A percentile compares a stretch with the other conserved stretches of the same genome.
These are phyloP conservation scores for Otus scops DNA, from an alignment of 2,797 vertebrate genomes.

Conservation along the genomic window DNA sequence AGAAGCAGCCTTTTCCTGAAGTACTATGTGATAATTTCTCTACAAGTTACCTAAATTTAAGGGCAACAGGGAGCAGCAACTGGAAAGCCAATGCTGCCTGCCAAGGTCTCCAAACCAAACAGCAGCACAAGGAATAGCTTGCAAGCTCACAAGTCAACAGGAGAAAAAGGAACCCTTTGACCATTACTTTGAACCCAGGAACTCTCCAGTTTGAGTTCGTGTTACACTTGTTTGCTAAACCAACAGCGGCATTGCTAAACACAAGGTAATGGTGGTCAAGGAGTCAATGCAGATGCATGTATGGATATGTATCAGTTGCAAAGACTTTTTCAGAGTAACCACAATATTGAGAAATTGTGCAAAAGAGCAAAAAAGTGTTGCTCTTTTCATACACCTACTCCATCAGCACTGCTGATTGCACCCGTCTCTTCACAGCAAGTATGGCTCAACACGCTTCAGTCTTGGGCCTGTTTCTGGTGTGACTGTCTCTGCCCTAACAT, in stretches of 20 bases:
- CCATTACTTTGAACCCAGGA: neutral
- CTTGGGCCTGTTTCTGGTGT: neutral
- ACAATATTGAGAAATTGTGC: neutral
- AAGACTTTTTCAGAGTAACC: neutral
- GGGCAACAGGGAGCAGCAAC: neutral
- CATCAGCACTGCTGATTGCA: neutral
- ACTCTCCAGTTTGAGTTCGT: neutral
- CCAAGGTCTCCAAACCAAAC: neutral
- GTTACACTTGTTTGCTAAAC: neutral
- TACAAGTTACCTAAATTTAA: neutral
- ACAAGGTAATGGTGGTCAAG: neutral
- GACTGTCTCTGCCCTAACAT: neutral
- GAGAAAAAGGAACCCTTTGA: neutral
- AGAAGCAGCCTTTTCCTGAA: neutral
- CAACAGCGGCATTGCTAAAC: neutral
- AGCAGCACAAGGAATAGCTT: rapidly evolving
- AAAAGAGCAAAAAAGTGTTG: neutral
- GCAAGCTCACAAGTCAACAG: neutral
- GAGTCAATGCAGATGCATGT: rapidly evolving
- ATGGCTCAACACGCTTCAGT: neutral
- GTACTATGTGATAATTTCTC: neutral
- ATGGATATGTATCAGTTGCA: rapidly evolving
- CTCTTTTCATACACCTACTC: neutral
- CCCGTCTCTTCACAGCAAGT: neutral
- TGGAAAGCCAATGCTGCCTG: neutral